A percentile compares a stretch with the other conserved stretches of the same genome.
These are phyloP conservation scores for Melanotaenia pygmaea DNA, from an alignment of 2,797 vertebrate species.

Conservation along the genomic window DNA sequence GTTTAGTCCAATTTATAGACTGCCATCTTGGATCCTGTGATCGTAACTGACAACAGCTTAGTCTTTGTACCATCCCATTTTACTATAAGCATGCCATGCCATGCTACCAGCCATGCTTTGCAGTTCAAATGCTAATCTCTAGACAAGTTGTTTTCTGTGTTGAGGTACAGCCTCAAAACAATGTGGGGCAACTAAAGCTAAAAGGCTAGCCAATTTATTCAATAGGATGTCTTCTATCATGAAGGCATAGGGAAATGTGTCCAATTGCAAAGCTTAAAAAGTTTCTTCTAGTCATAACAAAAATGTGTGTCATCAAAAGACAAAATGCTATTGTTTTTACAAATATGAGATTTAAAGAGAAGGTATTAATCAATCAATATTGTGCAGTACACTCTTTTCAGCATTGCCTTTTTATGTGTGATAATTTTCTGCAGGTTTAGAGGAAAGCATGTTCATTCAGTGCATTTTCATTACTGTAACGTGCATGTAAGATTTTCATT, in stretches of 20 bases:
- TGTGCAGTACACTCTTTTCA: too few relatives aligned
- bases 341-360: too few relatives aligned
- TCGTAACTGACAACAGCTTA: constrained; percentile 62
- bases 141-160: constrained; percentile 55
- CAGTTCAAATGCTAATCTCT: constrained; percentile 68
- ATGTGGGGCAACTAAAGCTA: constrained; percentile 37
- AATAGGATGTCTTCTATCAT: constrained; percentile 18
- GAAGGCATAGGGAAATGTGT: neutral
- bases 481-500: neutral
- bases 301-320: too few relatives aligned
- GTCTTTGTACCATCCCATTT: constrained; percentile 64
- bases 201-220: constrained; percentile 24
- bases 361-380: too few relatives aligned
- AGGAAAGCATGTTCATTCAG: neutral
- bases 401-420: neutral
- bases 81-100: constrained; percentile 64
- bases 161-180: constrained; percentile 47
- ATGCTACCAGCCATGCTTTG: constrained; percentile 60
- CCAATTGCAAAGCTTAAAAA: neutral
- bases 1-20: constrained; percentile 73
- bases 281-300: too few relatives aligned
- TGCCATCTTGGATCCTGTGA: constrained; percentile 71
- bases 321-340: too few relatives aligned
- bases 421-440: neutral
- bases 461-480: neutral